phyloP scores from a whole-genome alignment of 2,888 invertebrate species.

The Nycteola revayana region DNA sequence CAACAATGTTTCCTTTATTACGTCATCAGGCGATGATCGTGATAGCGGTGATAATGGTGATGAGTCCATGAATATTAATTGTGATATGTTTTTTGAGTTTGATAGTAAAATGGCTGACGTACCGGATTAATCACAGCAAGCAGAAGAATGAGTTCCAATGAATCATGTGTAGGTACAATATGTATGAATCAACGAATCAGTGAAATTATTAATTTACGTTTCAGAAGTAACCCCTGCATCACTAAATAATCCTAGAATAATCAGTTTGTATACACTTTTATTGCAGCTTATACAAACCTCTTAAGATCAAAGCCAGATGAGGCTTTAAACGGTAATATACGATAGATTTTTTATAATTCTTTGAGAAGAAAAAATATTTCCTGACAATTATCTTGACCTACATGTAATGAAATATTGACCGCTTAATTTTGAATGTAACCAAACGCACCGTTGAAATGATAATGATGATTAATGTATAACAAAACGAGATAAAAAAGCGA shows the following conservation, averaged over 20 bases:
- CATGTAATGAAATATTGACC: conserved; percentile 16
- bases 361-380: background rate
- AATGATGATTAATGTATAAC: conserved; percentile 28
- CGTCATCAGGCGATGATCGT: conserved; percentile 28
- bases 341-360: too few relatives aligned
- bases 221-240: too few relatives aligned
- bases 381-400: background rate
- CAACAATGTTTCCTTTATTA: conserved; percentile 59
- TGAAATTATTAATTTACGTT: too few relatives aligned
- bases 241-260: too few relatives aligned
- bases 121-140: background rate
- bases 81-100: conserved; percentile 1
- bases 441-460: conserved; percentile 22
- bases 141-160: background rate
- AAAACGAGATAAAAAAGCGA: conserved; percentile 26
- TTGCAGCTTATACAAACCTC: too few relatives aligned
- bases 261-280: too few relatives aligned
- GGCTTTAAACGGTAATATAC: too few relatives aligned
- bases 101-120: background rate
- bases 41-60: conserved; percentile 10
- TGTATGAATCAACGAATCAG: too few relatives aligned
- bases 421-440: conserved; percentile 12
- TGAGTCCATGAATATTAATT: background rate
- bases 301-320: too few relatives aligned
- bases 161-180: too few relatives aligned